Conservation (phyloP, 1,140 invertebrate genomes). For the Coptotermes formosanus region DNA sequence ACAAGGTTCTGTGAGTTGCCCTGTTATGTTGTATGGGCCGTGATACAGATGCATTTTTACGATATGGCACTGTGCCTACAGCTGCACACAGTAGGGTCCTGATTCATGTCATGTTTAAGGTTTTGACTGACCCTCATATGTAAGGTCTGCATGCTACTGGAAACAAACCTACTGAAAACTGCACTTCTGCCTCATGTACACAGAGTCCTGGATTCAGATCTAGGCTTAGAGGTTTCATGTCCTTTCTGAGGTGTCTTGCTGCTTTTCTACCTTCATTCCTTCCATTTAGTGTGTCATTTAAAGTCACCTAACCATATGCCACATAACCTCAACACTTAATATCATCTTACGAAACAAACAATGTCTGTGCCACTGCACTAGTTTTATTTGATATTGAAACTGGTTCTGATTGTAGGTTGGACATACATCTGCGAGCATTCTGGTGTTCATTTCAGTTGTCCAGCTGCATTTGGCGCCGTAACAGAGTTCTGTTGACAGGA, state of each 20-base stretch:
- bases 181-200: too few species aligned
- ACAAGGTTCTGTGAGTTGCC: conserved; percentile 26
- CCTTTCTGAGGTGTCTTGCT: not conserved
- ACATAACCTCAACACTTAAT: not conserved
- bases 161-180: too few species aligned
- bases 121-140: too few species aligned
- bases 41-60: not conserved
- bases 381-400: not conserved
- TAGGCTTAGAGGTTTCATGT: too few species aligned
- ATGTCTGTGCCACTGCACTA: too few species aligned
- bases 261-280: not conserved
- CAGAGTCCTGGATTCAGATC: too few species aligned
- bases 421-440: conserved; percentile 36
- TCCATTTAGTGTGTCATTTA: too few species aligned
- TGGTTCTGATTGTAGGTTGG: conserved; percentile 32
- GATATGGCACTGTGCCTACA: too few species aligned
- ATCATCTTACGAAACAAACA: not conserved
- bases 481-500: conserved; percentile 49
- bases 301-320: not conserved
- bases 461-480: conserved; percentile 35
- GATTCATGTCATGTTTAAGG: too few species aligned
- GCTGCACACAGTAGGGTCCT: too few species aligned
- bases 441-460: conserved; percentile 38
- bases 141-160: too few species aligned
- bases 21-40: not conserved